Evolutionary conservation across 2,113 vertebrate genomes (phyloP).

Genomic region (Calonectris borealis): DNA sequence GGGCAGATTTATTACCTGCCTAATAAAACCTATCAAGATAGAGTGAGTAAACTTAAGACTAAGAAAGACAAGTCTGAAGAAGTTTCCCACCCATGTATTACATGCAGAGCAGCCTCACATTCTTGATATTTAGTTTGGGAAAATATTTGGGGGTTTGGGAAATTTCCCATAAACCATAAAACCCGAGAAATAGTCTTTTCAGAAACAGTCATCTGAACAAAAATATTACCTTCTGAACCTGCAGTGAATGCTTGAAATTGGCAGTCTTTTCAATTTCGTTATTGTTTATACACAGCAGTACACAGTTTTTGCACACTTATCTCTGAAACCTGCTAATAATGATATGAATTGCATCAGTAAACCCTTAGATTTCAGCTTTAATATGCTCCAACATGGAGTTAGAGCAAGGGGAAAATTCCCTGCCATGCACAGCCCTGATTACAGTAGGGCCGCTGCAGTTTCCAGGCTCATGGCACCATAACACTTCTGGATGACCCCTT

Average conservation of each 20-base stretch:
- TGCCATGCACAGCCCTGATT: not conserved
- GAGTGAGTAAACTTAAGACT: not conserved
- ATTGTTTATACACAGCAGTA: not conserved
- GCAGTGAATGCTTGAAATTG: not conserved
- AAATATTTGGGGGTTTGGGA: not conserved
- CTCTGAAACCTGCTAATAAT: not conserved
- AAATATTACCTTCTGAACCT: not conserved
- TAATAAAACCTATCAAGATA: not conserved
- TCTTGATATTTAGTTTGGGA: not conserved
- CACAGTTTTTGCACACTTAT: not conserved
- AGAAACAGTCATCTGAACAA: not conserved
- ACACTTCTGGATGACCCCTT: not conserved
- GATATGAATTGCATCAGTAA: not conserved
- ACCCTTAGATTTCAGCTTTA: not conserved
- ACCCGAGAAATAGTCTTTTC: not conserved
- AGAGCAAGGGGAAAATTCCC: not conserved
- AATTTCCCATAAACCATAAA: not conserved
- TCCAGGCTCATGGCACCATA: not conserved
- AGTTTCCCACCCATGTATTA: not conserved
- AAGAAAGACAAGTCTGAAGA: not conserved
- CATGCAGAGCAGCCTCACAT: not conserved
- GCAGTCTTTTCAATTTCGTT: not conserved
- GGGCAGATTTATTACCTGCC: not conserved
- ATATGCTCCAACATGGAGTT: rapidly evolving
- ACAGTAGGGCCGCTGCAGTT: not conserved